These are phyloP conservation scores for Gymnogyps californianus DNA, from an alignment of 2,113 vertebrate species.

Conservation along the genomic window DNA sequence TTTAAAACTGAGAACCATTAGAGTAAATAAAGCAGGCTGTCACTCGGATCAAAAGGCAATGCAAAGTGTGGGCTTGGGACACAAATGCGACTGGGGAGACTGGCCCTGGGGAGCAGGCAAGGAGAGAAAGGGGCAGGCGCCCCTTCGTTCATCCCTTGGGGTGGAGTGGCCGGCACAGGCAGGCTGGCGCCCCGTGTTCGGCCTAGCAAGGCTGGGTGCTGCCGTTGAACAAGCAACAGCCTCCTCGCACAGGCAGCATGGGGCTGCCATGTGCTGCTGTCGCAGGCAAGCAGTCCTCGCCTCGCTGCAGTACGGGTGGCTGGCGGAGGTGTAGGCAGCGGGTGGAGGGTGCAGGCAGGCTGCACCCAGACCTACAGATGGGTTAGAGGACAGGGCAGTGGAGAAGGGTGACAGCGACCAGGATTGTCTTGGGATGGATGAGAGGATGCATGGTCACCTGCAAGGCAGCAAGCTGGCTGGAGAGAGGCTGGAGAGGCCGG, in stretches of 20 bases:
- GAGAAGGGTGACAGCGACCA: not conserved
- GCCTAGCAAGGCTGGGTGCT: not conserved
- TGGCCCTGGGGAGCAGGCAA: not conserved
- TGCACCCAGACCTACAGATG: not conserved
- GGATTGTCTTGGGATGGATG: not conserved
- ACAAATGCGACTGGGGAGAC: not conserved
- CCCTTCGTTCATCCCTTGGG: not conserved
- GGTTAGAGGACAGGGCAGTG: not conserved
- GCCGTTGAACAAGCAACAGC: fast-evolving
- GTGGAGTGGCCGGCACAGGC: not conserved
- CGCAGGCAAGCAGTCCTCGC: not conserved
- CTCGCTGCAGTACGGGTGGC: not conserved
- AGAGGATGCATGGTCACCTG: not conserved
- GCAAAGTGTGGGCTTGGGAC: slow-evolving; percentile 3
- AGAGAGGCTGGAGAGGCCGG: not conserved
- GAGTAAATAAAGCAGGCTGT: slow-evolving; percentile 58
- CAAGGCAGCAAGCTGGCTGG: not conserved
- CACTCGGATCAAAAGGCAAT: slow-evolving; percentile 8
- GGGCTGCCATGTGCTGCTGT: not conserved
- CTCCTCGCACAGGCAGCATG: not conserved
- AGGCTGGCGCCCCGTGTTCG: fast-evolving
- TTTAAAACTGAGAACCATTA: slow-evolving; percentile 50
- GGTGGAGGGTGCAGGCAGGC: not conserved
- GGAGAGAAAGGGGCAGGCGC: not conserved
- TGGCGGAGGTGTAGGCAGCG: fast-evolving